Evolutionary conservation across 2,888 invertebrate genomes (phyloP).

Genomic region (Lypha dubia): DNA sequence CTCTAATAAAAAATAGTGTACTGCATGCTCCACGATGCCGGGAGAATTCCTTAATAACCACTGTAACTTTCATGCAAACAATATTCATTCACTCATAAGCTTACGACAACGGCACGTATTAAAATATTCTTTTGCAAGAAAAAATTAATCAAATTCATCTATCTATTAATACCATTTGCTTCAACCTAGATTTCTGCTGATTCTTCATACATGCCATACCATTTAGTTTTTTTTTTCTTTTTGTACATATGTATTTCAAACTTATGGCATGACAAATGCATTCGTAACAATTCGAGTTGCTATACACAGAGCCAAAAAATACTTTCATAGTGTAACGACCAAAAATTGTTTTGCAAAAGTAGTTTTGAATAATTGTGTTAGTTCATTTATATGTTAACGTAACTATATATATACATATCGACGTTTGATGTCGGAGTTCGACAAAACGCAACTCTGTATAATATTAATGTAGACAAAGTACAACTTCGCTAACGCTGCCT

Average conservation of each 20-base stretch:
- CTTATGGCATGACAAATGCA: constrained; percentile 66
- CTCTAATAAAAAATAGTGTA: too few species aligned
- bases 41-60: constrained; percentile 12
- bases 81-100: constrained; percentile 31
- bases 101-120: constrained; percentile 37
- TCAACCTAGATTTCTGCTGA: constrained; percentile 59
- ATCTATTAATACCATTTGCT: constrained; percentile 62
- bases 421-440: too few species aligned
- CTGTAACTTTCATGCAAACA: constrained; percentile 13
- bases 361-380: too few species aligned
- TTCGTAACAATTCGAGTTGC: constrained; percentile 44
- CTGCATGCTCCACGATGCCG: too few species aligned
- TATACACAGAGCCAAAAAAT: background rate
- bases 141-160: constrained; percentile 29
- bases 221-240: constrained; percentile 6
- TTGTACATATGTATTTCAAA: constrained; percentile 13
- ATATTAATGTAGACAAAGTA: too few species aligned
- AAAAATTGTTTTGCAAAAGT: too few species aligned
- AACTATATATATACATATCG: too few species aligned
- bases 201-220: constrained; percentile 20
- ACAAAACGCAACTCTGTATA: too few species aligned
- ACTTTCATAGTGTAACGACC: too few species aligned
- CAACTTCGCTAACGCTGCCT: too few species aligned
- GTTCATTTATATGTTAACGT: too few species aligned
- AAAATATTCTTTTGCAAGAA: constrained; percentile 33